Conservation (phyloP, 2,888 invertebrate genomes). For the Drosophila heteroneura region DNA sequence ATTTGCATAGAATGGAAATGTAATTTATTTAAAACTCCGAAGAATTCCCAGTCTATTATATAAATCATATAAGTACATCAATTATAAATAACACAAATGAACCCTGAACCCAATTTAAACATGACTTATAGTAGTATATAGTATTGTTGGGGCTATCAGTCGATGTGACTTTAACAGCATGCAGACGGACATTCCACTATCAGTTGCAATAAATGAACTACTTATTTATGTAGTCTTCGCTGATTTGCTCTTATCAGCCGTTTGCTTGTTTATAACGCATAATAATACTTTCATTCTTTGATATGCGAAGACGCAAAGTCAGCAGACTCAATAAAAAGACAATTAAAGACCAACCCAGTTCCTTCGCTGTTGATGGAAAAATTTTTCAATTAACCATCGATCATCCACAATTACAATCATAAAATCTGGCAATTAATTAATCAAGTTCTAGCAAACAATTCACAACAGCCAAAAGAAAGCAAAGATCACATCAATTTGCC, state of each 20-base stretch:
- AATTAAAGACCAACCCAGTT: constrained; percentile 27
- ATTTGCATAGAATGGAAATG: neutral
- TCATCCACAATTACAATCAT: constrained; percentile 50
- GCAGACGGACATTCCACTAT: constrained; percentile 26
- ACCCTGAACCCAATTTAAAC: neutral
- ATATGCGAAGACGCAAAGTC: constrained; percentile 29
- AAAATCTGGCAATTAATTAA: constrained; percentile 28
- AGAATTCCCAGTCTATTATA: neutral
- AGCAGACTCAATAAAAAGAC: neutral
- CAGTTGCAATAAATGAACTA: constrained; percentile 49
- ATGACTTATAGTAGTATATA: neutral
- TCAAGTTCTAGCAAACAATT: constrained; percentile 17
- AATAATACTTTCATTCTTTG: constrained; percentile 39
- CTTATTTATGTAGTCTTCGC: constrained; percentile 10
- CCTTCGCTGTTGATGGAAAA: constrained; percentile 47
- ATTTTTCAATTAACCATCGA: constrained; percentile 64
- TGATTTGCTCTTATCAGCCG: constrained; percentile 40
- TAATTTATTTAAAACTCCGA: neutral
- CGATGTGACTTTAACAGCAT: constrained; percentile 5
- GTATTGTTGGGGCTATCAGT: constrained; percentile 9
- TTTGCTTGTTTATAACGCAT: constrained; percentile 46
- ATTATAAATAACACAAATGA: neutral
- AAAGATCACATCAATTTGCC: constrained; percentile 27
- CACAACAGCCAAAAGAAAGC: constrained; percentile 43
- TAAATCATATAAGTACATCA: neutral